These are phyloP conservation scores for Leptosomus discolor DNA, from an alignment of 2,113 vertebrate species.

Conservation along the genomic window DNA sequence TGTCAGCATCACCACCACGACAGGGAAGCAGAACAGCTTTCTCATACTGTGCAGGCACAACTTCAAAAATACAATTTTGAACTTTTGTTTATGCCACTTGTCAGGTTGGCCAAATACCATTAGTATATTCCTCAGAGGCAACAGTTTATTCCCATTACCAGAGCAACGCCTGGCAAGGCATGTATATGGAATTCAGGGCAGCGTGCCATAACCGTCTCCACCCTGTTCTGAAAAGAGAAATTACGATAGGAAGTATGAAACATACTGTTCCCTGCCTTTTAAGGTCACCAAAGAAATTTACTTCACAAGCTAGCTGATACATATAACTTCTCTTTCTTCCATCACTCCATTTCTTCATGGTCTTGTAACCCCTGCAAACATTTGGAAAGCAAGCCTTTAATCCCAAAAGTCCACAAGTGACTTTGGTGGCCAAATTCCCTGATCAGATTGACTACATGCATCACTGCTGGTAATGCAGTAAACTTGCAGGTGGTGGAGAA, in stretches of 20 bases:
- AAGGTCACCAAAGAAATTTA: neutral
- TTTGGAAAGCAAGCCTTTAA: neutral
- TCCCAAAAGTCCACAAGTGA: neutral
- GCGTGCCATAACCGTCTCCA: neutral
- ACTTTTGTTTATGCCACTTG: neutral
- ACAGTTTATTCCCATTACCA: neutral
- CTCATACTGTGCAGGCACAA: neutral
- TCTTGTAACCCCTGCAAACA: neutral
- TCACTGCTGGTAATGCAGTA: neutral
- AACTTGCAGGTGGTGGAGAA: neutral
- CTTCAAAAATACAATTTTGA: neutral
- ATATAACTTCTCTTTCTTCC: neutral
- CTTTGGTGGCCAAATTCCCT: neutral
- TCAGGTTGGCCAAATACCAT: neutral
- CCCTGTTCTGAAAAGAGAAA: neutral
- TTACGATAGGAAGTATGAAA: neutral
- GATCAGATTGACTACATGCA: neutral
- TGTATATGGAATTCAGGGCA: neutral
- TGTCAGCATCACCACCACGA: fast-evolving
- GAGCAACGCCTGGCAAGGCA: neutral
- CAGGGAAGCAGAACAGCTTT: neutral
- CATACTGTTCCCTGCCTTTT: slow-evolving; percentile 36
- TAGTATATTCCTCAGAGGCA: neutral
- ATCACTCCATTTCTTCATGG: neutral
- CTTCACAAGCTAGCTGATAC: neutral